phyloP scores from a whole-genome alignment of 2,113 vertebrate species.

The Paedocypris sp. region DNA sequence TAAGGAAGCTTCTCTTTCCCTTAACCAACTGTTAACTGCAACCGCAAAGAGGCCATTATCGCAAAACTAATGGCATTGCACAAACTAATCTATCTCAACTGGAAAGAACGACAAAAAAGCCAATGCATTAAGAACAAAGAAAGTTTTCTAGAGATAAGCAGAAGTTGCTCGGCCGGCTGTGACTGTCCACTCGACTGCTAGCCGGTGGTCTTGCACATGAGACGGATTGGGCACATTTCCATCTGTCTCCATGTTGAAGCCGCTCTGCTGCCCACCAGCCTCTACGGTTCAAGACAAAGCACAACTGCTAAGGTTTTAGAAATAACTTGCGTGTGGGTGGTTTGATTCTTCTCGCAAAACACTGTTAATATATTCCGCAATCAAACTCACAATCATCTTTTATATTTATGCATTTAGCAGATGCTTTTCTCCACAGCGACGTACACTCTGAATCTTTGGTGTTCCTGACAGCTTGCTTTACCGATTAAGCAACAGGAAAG shows the following conservation, averaged over 20 bases:
- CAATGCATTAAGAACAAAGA: background rate
- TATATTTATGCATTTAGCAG: too few relatives aligned
- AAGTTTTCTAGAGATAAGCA: background rate
- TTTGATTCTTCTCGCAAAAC: conserved; percentile 11
- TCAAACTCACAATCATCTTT: background rate
- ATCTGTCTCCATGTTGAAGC: conserved; percentile 17
- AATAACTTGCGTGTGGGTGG: conserved; percentile 11
- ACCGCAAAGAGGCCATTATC: conserved; percentile 1
- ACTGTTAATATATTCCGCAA: conserved; percentile 23
- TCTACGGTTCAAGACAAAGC: conserved; percentile 11
- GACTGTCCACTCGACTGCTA: too few relatives aligned
- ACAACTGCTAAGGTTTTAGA: background rate
- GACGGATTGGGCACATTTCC: background rate
- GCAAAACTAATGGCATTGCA: background rate
- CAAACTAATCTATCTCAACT: background rate
- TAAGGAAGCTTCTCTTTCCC: conserved; percentile 15
- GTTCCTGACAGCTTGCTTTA: too few relatives aligned
- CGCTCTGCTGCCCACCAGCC: conserved; percentile 19
- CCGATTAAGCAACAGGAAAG: background rate
- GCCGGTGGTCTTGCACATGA: conserved; percentile 3
- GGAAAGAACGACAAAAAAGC: too few relatives aligned
- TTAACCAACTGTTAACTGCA: background rate
- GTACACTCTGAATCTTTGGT: too few relatives aligned
- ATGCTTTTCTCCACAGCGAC: too few relatives aligned
- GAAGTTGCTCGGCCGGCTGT: conserved; percentile 9